phyloP scores from a whole-genome alignment of 1,140 invertebrate species.

The Halictus rubicundus region DNA sequence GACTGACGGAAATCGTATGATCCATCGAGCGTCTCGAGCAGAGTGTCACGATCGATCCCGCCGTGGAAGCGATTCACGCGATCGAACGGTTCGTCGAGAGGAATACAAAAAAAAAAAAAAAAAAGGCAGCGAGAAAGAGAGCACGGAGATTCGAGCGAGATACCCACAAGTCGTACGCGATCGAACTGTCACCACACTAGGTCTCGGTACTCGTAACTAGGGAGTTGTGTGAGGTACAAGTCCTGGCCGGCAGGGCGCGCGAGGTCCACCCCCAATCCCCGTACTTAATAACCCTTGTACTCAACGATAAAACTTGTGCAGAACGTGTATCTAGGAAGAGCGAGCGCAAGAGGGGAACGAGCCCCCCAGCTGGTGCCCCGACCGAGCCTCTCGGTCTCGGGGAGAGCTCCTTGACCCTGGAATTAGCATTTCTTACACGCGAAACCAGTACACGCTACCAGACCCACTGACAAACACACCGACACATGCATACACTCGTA shows the following conservation, averaged over 20 bases:
- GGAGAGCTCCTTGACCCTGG: slow-evolving; percentile 34
- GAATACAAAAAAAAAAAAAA: too few relatives aligned
- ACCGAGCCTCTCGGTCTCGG: neutral
- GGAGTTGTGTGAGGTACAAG: slow-evolving; percentile 82
- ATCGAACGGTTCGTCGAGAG: neutral
- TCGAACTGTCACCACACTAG: slow-evolving; percentile 73
- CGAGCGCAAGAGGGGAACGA: neutral
- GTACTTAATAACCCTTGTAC: slow-evolving; percentile 76
- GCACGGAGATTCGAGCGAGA: slow-evolving; percentile 24
- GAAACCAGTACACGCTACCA: slow-evolving; percentile 9
- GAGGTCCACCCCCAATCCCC: slow-evolving; percentile 79
- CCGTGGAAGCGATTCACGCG: neutral
- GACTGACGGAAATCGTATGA: neutral
- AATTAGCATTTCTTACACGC: slow-evolving; percentile 40
- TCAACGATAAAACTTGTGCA: slow-evolving; percentile 40
- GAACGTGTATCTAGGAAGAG: slow-evolving; percentile 11
- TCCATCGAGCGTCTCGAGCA: neutral
- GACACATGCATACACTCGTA: neutral
- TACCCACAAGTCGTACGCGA: slow-evolving; percentile 45
- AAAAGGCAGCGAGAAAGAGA: slow-evolving; percentile 8
- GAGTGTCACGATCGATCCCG: neutral
- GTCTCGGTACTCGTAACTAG: slow-evolving; percentile 82
- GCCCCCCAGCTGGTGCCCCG: neutral
- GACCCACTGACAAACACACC: neutral
- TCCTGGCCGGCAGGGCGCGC: slow-evolving; percentile 81